phyloP scores from a whole-genome alignment of 1,140 invertebrate species.

The Lithobius niger region DNA sequence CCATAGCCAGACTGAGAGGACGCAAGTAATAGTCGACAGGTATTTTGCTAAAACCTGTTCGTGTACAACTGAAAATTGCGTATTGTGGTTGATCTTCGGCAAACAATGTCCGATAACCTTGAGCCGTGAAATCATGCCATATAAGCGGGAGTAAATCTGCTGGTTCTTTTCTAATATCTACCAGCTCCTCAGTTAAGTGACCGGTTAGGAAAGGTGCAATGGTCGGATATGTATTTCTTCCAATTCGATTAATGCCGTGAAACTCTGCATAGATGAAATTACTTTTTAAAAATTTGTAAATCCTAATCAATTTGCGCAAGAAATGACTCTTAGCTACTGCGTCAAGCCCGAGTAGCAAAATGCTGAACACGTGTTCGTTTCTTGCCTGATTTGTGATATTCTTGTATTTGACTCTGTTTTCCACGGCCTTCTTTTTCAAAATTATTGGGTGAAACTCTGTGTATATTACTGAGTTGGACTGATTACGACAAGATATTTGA shows the following conservation, averaged over 20 bases:
- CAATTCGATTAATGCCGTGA: neutral
- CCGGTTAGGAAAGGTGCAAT: neutral
- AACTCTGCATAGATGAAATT: neutral
- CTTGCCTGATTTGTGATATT: no score
- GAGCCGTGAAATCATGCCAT: neutral
- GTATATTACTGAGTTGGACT: no score
- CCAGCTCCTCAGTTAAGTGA: neutral
- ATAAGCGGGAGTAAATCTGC: neutral
- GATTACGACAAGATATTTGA: no score
- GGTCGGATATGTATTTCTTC: neutral
- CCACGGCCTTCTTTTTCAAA: no score
- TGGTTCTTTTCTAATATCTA: neutral
- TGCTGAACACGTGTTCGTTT: neutral
- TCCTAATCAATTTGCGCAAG: neutral
- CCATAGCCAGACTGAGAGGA: neutral
- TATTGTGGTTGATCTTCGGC: neutral
- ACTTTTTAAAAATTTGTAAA: neutral
- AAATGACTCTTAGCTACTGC: neutral
- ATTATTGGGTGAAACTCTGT: no score
- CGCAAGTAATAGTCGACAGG: neutral
- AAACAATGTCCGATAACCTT: neutral
- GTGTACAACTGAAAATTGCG: neutral
- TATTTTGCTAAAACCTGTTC: neutral
- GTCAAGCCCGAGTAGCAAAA: neutral
- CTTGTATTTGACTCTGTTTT: no score